Base-by-base conservation (phyloP, 2,797 vertebrate genomes). In the Pagetopsis macropterus region DNA sequence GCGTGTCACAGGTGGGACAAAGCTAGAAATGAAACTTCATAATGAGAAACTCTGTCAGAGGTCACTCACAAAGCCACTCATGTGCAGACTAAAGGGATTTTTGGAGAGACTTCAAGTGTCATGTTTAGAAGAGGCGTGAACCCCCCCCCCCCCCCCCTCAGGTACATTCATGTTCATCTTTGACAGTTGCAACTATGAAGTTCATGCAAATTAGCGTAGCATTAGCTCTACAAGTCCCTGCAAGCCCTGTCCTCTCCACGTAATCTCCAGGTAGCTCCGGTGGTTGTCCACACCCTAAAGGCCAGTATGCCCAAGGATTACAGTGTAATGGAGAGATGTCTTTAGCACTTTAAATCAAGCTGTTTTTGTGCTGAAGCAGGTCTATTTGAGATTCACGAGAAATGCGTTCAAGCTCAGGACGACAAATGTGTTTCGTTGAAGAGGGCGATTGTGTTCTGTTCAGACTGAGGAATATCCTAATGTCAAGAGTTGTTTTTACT, bases 271-370 rank as follows among this genome's bases (percentile, higher is more conserved):
- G 79, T 83, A 79, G 83, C 79, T 75, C 44, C 40, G 62, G 67
- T 83, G 76, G 78, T 87, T 82, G 91, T 88, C 90, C 92, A 89
- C 89, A 82, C 93, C 93, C 88, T 56, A 3, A 75, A 37, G 84
- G 90, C 78, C 87, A 89, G 81, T 83, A 44, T 65, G 58, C 65
- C 6, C 3, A 59, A 48, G 85, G 86, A 89, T 91, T 87, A 87
- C 4, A 40, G 57, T 44, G 44, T 46, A 7, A 65, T 33, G 45
- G 21, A 54, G 37, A 43, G 60, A 66, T 11, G 44, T 49, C 64
- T 58, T 19, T 19, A 19, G 74, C 48, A 37, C 46, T 45, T 71
- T 54, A 54, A 70, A 69, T 68, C 23, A 54, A 21, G 2, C 11
- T 9, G 3, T 63, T 21, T 56, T 66, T 75, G 80, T 82, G 64